phyloP scores from a whole-genome alignment of 2,888 invertebrate species.

The Camponotus fellah region DNA sequence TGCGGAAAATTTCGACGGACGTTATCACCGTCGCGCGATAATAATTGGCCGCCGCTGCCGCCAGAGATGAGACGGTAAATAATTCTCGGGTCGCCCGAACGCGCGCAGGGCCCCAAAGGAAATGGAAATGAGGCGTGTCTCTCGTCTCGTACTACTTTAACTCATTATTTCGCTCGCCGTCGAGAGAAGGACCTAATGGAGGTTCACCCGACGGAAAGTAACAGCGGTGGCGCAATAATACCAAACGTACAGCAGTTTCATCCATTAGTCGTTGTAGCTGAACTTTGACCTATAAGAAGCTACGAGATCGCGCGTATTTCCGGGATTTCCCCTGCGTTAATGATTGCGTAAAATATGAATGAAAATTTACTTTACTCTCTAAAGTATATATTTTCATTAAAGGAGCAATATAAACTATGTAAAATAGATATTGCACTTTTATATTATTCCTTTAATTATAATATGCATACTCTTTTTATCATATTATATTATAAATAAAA shows the following conservation, averaged over 20 bases:
- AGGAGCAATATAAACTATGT: background rate
- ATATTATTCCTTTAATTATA: too few species aligned
- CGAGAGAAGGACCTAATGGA: conserved; percentile 29
- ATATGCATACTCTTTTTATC: too few species aligned
- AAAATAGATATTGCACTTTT: too few species aligned
- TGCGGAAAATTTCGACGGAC: conserved; percentile 40
- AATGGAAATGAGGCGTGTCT: conserved; percentile 43
- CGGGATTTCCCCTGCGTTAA: background rate
- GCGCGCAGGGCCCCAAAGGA: conserved; percentile 26
- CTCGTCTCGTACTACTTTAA: conserved; percentile 26
- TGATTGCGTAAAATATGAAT: conserved; percentile 6
- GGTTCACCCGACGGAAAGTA: conserved; percentile 29
- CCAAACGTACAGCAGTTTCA: conserved; percentile 36
- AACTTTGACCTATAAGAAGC: conserved; percentile 18
- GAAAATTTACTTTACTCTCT: background rate
- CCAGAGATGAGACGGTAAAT: conserved; percentile 46
- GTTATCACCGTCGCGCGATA: conserved; percentile 33
- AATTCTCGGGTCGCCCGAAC: conserved; percentile 34
- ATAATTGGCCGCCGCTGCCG: conserved; percentile 34
- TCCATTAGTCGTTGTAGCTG: conserved; percentile 42
- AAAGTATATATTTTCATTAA: background rate
- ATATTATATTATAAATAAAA: too few species aligned
- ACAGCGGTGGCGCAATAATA: conserved; percentile 51
- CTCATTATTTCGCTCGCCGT: conserved; percentile 39
- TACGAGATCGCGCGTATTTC: conserved; percentile 10